These are phyloP conservation scores for Mantis religiosa DNA, from an alignment of 2,888 invertebrate genomes.

Conservation along the genomic window DNA sequence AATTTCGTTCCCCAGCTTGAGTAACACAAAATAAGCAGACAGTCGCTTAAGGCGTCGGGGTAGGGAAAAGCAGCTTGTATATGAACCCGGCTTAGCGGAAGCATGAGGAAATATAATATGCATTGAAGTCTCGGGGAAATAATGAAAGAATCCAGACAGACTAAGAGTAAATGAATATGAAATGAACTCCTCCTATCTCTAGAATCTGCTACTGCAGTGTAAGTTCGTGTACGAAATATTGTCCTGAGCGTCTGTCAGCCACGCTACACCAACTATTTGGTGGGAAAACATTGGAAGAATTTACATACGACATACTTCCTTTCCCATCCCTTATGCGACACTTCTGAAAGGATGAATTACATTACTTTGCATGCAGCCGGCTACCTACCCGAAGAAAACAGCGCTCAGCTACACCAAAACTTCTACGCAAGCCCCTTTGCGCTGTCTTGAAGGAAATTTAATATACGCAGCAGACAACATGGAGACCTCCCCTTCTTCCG, in stretches of 20 bases:
- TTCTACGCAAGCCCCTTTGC: not conserved
- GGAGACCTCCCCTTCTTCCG: not conserved
- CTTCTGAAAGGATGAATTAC: not conserved
- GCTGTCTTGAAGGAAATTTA: not conserved
- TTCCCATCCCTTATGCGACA: no score
- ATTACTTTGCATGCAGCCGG: not conserved
- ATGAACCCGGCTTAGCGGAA: not conserved
- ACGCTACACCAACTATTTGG: not conserved
- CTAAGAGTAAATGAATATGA: not conserved
- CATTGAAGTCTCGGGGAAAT: not conserved
- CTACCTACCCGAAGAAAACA: not conserved
- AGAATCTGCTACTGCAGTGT: not conserved
- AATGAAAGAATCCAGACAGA: not conserved
- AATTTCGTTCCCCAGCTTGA: not conserved
- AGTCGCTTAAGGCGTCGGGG: not conserved
- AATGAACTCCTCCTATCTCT: not conserved
- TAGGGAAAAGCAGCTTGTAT: not conserved
- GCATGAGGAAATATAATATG: not conserved
- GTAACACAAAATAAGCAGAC: not conserved
- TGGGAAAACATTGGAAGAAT: not conserved
- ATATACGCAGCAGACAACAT: not conserved
- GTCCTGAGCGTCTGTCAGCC: not conserved
- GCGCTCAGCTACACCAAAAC: not conserved
- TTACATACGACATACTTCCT: not conserved
- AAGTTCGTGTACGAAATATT: no score